Base-by-base conservation (phyloP, 2,113 vertebrate species). In the Lamprologus lemairii region DNA sequence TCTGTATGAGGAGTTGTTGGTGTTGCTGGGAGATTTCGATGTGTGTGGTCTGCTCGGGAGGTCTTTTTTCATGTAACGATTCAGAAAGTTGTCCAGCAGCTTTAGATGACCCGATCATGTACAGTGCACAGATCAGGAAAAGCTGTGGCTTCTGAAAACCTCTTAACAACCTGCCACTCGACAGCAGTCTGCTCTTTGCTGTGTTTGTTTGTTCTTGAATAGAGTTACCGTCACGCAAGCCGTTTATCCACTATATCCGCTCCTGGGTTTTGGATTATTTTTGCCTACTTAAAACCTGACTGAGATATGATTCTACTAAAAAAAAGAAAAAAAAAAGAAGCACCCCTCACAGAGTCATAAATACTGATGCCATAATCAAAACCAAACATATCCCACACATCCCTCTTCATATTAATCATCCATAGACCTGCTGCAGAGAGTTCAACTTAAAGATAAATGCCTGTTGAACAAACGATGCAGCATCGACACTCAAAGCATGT, bases 11-110 rank as follows among this genome's bases (percentile, higher is more conserved):
- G 68, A 80, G 79, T 87, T 21, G 51, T 81, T 81, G 58, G 51
- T 71, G 26, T 35, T 53, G 65, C 31, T 13, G 73, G 73, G 81
- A 68, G 54, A 83, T 28, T 57, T 88, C 84, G 2, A 55, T 82
- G 91, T 92, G 93, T 94, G 93, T 93, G 93, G 91, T 55, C 92
- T 14, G 21, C 35, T 42, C 2, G 42, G 71, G 86, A 83, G 73
- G 65, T 79, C 33, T 17, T 28, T 47, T 47, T 68, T 68, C 21
- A 57, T 84, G 55, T 45, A 80, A 60, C 13, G 17, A 4, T n/a
- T 42, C 55, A 73, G 53, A 81, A 73, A 49, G 82, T 83, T 33
- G 40, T 60, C 54, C 89, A 90, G 82, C 87, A 33, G 87, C 23
- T 51, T 85, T 16, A 78, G 28, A 89, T 60, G 51, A 68, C 37